Evolutionary conservation across 1,140 invertebrate species (phyloP).

Genomic region (Calosoma granatense): DNA sequence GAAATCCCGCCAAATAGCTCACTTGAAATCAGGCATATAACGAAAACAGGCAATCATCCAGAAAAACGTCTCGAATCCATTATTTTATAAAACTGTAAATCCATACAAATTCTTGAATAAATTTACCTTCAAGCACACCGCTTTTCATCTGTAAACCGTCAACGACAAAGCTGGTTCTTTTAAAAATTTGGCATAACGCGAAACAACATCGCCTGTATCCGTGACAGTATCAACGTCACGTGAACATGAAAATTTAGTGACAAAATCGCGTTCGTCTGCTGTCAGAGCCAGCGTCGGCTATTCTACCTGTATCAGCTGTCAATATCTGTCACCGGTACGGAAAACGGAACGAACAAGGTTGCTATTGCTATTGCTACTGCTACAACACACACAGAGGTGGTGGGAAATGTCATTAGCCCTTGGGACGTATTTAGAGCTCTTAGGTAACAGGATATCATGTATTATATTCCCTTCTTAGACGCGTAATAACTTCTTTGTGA

Average conservation of each 20-base stretch:
- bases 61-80: background rate
- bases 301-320: constrained; percentile 3
- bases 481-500: constrained; percentile 4
- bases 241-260: background rate
- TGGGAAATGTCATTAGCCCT: background rate
- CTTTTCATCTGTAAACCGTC: background rate
- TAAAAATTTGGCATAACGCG: background rate
- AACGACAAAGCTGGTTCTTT: background rate
- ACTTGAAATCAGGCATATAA: no score
- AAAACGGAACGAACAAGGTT: background rate
- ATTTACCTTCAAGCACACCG: constrained; percentile 1
- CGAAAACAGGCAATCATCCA: background rate
- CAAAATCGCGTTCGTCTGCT: constrained; percentile 1
- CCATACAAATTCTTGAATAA: constrained; percentile 1
- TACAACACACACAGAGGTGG: no score
- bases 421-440: constrained; percentile 1
- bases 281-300: background rate
- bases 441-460: constrained; percentile 6
- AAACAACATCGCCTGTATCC: background rate
- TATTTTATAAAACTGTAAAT: constrained; percentile 1
- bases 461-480: constrained; percentile 3
- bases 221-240: background rate
- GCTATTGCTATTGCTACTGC: no score
- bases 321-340: background rate
- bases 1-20: background rate